Conservation (phyloP, 1,140 invertebrate species). For the Diploscapter pachys region DNA sequence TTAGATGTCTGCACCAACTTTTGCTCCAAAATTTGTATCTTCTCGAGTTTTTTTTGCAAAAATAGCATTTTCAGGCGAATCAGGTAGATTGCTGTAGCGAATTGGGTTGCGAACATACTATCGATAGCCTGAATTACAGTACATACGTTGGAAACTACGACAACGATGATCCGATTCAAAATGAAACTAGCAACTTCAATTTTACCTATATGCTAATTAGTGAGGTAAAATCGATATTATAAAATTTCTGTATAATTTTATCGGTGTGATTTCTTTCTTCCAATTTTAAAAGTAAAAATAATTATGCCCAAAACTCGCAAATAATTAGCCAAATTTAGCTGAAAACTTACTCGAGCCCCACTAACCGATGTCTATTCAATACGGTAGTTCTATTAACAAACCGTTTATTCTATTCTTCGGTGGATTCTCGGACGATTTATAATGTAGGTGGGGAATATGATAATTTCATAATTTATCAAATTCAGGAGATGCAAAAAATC, state of each 20-base stretch:
- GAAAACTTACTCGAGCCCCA: too few relatives aligned
- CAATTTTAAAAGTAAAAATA: conserved; percentile 10
- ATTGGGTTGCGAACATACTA: not conserved
- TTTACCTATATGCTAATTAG: conserved; percentile 17
- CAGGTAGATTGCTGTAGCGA: conserved; percentile 9
- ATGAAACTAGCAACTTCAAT: not conserved
- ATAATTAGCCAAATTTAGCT: not conserved
- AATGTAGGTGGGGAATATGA: conserved; percentile 14
- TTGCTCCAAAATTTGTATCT: not conserved
- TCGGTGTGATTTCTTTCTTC: conserved; percentile 14
- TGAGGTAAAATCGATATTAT: conserved; percentile 8
- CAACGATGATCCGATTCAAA: conserved; percentile 15
- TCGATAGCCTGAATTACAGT: conserved; percentile 15
- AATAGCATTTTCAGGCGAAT: too few relatives aligned
- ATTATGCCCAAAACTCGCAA: not conserved
- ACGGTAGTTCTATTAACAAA: conserved; percentile 40
- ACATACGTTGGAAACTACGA: conserved; percentile 21
- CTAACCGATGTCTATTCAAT: conserved; percentile 28
- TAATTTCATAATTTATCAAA: not conserved
- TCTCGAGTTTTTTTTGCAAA: not conserved
- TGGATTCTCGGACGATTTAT: not conserved
- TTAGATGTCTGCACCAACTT: not conserved
- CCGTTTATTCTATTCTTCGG: conserved; percentile 31
- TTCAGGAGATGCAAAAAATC: not conserved
- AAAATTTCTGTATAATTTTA: not conserved